Evolutionary conservation across 2,888 invertebrate genomes (phyloP), one percentile per base, ranked within the genome.

Genomic region (Microdon myrmicae): DNA sequence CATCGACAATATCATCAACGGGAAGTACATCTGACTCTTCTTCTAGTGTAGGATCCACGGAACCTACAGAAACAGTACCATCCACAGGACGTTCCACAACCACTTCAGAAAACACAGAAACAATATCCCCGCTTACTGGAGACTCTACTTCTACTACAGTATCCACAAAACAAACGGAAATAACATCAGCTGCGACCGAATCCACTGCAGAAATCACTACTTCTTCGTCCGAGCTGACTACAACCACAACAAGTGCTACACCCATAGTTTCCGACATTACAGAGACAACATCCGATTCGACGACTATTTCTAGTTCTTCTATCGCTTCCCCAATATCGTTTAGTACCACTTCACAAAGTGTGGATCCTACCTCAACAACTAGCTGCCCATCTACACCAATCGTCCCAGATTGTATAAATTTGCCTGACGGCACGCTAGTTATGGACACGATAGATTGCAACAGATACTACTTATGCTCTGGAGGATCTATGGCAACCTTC

Each of bases 361-460:
- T 12, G 8, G 20, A 29, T 1, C 28, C 41, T 13, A 41, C 41
- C 7, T 41, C 41, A 28, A 20, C 29, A 29, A 29, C 55, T 0
- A 51, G 29, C 3, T 59, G 59, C 16, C 59, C 59, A n/a, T 4
- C 34, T 1, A 14, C 7, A 2, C 51, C 45, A 4, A 44, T 44
- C 2, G 9, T 10, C 2, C 53, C 45, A 0, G 20, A 53, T 5
- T 59, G 59, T 12, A 20, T 9, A 2, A 16, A 20, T 4, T 4
- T 41, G 1, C 0, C 47, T 8, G 26, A 45, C 9, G 29, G 20
- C 2, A 35, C 29, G 6, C 29, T 37, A 14, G 28, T 34, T 1
- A 19, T 17, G 1, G 53, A 59, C 9, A 29, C 31, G 2, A 37
- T 53, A 3, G 59, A 59, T 23, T 59, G 59, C 12, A 25, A 14